Evolutionary conservation across 2,113 vertebrate genomes (phyloP), one percentile per base, ranked within the genome.

Genomic region (Callopanchax toddi): DNA sequence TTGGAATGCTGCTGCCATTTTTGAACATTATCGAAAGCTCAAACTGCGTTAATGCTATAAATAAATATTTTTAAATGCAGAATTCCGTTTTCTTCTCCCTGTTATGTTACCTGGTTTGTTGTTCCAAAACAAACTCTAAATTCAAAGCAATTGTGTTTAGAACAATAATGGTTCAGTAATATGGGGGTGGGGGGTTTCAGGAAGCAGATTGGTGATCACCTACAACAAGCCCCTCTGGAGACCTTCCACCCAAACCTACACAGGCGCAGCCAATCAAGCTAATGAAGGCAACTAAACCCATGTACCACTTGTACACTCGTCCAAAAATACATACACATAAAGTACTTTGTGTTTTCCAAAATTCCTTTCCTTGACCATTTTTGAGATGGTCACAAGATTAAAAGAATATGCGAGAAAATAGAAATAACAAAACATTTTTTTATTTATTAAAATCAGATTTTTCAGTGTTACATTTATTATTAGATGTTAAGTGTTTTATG

Each of bases 11-110:
- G 60, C 55, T 55, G 25, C 67, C 46, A 51, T 71, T 60, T 67
- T 48, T 71, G n/a, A n/a, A n/a, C n/a, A n/a, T n/a, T n/a, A 56
- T 44, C 25, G 40, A 54, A 63, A 62, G 22, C 59, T 61, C 39
- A 32, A 9, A 51, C 63, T 40, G 23, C 2, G 0, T 50, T n/a
- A n/a, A n/a, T n/a, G n/a, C n/a, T n/a, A 37, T 45, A 49, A 6
- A 15, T 3, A 15, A 8, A 32, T 8, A n/a, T 32, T 4, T 32
- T 6, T 2, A 51, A 45, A 75, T 26, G 1, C 13, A 17, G 1
- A 22, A 15, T 59, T 10, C 18, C 37, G 3, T 22, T 13, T 50
- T 42, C 62, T 37, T 48, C 67, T 55, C 43, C 60, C 45, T 56
- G 39, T 21, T 67, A 60, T 63, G 61, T n/a, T n/a, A 29, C 50